Evolutionary conservation across 2,888 invertebrate genomes (phyloP).

Genomic region (Troides aeacus): DNA sequence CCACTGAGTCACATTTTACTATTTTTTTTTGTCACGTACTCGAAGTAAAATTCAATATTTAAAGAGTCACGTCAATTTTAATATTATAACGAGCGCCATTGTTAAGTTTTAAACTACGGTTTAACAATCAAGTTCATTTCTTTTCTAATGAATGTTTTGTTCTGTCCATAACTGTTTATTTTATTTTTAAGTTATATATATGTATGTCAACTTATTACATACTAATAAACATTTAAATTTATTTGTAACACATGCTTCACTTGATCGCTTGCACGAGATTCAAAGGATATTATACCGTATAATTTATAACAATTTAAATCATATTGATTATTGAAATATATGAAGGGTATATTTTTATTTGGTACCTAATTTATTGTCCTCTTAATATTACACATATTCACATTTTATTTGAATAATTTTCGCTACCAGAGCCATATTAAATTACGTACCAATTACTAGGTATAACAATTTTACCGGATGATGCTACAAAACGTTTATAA

Average conservation of each 20-base stretch:
- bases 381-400: not conserved
- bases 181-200: not conserved
- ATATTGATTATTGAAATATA: not conserved
- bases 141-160: slow-evolving; percentile 25
- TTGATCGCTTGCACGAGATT: slow-evolving; percentile 12
- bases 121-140: slow-evolving; percentile 25
- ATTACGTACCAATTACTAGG: no score
- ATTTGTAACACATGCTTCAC: slow-evolving; percentile 4
- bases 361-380: not conserved
- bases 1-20: slow-evolving; percentile 19
- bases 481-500: no score
- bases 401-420: not conserved
- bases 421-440: no score
- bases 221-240: slow-evolving; percentile 15
- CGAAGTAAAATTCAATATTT: slow-evolving; percentile 21
- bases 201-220: not conserved
- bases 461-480: no score
- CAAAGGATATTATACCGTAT: not conserved
- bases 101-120: slow-evolving; percentile 16
- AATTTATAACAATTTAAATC: not conserved
- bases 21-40: slow-evolving; percentile 28
- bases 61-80: slow-evolving; percentile 24
- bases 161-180: slow-evolving; percentile 21
- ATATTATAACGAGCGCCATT: slow-evolving; percentile 26
- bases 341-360: not conserved